Conservation (phyloP, 2,888 invertebrate genomes). For the Drosophila buzzatii region DNA sequence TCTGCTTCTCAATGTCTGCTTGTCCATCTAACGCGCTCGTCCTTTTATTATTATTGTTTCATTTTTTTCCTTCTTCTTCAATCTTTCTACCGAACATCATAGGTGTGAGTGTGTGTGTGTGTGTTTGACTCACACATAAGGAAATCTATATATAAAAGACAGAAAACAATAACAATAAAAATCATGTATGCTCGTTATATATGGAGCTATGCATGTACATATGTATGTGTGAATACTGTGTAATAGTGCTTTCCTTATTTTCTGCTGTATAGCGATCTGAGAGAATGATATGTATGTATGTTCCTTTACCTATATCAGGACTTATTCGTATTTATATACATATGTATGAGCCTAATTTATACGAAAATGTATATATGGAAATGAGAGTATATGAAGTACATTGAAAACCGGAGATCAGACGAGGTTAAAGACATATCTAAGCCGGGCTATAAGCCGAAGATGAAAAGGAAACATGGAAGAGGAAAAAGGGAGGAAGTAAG, state of each 20-base stretch:
- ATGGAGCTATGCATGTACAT: slow-evolving; percentile 21
- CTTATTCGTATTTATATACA: not conserved
- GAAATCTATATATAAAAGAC: slow-evolving; percentile 63
- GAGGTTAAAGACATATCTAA: not conserved
- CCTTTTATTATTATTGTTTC: slow-evolving; percentile 72
- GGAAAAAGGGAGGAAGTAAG: not conserved
- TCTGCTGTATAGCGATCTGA: not conserved
- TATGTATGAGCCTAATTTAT: not conserved
- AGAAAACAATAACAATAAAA: slow-evolving; percentile 84
- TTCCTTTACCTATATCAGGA: not conserved
- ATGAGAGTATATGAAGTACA: not conserved
- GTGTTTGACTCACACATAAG: not conserved
- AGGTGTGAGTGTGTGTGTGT: slow-evolving; percentile 15
- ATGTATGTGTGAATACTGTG: slow-evolving; percentile 41
- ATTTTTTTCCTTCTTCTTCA: slow-evolving; percentile 64
- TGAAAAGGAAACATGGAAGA: not conserved
- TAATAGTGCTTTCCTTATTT: not conserved
- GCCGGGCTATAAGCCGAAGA: not conserved
- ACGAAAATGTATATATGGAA: not conserved
- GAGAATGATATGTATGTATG: slow-evolving; percentile 64
- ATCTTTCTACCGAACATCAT: slow-evolving; percentile 45
- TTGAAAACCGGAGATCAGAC: not conserved
- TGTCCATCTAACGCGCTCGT: slow-evolving; percentile 36
- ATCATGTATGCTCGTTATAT: slow-evolving; percentile 65
- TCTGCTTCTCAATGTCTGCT: slow-evolving; percentile 10